phyloP scores from a whole-genome alignment of 2,888 invertebrate species.

The Lamellibrachia satsuma region DNA sequence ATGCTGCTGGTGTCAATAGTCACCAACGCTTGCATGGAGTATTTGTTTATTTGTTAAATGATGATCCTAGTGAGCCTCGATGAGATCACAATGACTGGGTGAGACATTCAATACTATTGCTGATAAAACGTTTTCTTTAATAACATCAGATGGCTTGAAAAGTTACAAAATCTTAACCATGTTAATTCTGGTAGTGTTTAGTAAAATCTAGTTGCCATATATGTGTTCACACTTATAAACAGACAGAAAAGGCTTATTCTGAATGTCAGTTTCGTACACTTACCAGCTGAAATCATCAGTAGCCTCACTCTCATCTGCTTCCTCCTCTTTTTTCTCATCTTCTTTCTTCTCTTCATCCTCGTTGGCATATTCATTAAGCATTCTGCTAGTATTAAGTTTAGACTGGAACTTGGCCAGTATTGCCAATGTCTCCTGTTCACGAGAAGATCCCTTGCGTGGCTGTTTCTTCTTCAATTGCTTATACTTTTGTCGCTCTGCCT shows the following conservation, averaged over 20 bases:
- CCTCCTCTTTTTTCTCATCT: constrained; percentile 35
- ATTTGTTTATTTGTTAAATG: too few species aligned
- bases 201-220: too few species aligned
- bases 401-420: constrained; percentile 84
- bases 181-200: too few species aligned
- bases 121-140: too few species aligned
- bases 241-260: not conserved
- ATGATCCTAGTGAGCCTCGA: too few species aligned
- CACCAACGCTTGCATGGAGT: too few species aligned
- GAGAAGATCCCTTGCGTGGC: constrained; percentile 49
- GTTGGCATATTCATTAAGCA: constrained; percentile 68
- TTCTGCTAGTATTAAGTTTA: constrained; percentile 77
- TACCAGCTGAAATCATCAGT: constrained; percentile 7
- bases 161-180: too few species aligned
- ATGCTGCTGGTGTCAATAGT: too few species aligned
- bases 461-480: constrained; percentile 48
- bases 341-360: constrained; percentile 56
- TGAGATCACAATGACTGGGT: too few species aligned
- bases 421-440: constrained; percentile 74
- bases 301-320: constrained; percentile 38
- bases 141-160: too few species aligned
- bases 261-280: not conserved
- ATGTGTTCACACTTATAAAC: not conserved
- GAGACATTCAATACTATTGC: too few species aligned
- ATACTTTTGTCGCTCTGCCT: constrained; percentile 57